A percentile compares a stretch with the other conserved stretches of the same genome.
phyloP scores from a whole-genome alignment of 2,113 vertebrate genomes.

The Phylloscopus whistleri region DNA sequence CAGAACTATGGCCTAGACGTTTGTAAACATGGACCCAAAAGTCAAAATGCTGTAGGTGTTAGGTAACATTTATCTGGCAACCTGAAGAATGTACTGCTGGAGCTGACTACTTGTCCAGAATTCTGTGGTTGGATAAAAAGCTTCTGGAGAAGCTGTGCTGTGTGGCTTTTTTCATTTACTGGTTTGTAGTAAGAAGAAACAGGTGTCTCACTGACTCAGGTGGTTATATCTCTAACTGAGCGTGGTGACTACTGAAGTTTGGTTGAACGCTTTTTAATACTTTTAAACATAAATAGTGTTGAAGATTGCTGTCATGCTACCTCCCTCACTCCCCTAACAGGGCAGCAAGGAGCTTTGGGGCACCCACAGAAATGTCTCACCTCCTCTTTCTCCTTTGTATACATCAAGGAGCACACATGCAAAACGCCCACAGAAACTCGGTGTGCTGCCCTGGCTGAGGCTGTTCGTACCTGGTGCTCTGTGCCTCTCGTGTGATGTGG shows the following conservation, averaged over 20 bases:
- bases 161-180: not conserved
- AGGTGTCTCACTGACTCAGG: not conserved
- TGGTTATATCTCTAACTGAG: not conserved
- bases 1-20: not conserved
- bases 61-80: not conserved
- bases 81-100: not conserved
- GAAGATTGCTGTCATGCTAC: not conserved
- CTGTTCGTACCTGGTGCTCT: fast-evolving
- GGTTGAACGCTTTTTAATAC: not conserved
- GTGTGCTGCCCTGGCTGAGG: not conserved
- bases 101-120: not conserved
- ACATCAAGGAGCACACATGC: not conserved
- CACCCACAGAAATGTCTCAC: not conserved
- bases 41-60: not conserved
- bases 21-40: not conserved
- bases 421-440: not conserved
- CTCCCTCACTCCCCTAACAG: not conserved
- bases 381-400: not conserved
- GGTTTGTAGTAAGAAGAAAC: conserved; percentile 14
- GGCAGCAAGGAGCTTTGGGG: not conserved
- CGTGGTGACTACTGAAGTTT: not conserved
- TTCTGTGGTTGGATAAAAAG: not conserved
- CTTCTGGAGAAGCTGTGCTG: not conserved
- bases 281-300: not conserved
- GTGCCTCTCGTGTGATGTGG: fast-evolving